Evolutionary conservation across 2,888 invertebrate genomes (phyloP), one percentile per base, ranked within the genome.

Genomic region (Blastobasis adustella): DNA sequence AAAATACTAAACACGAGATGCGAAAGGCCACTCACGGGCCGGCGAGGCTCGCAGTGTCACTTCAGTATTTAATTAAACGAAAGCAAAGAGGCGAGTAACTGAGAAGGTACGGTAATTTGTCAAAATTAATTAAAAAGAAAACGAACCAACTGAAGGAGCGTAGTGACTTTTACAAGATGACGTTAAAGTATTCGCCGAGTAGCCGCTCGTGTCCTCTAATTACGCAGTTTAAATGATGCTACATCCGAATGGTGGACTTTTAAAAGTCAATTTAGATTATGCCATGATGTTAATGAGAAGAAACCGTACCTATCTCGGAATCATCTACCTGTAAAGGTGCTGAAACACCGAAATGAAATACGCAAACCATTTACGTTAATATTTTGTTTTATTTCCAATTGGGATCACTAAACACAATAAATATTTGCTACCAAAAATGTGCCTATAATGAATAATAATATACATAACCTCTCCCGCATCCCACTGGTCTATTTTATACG

Each of bases 121-220:
- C 87, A 87, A 88, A 87, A 83, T 87, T 87, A 88, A 88, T 88
- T 87, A 87, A 87, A 86, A 86, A 83, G 79, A 82, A 84, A 81
- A 80, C 79, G 76, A 70, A 75, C 66, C 67, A 70, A 72, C 73
- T 75, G 68, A 76, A 72, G 76, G 81, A 80, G 76, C 78, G 79
- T 71, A 65, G 67, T 69, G 69, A 76, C 69, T 78, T 70, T 75
- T 76, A 80, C 76, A 74, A 79, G 76, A 76, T 71, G 75, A 76
- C 67, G 71, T 65, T 69, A 58, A 71, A 70, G 75, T 73, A 76
- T 78, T 79, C 60, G 60, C 59, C 56, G 58, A 64, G 62, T 63
- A n/a, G 47, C 47, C 43, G 37, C 6, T 8, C 43, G 38, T 47
- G 47, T 47, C 43, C 47, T 51, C 48, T 67, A 68, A 67, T 70